Base-by-base conservation (phyloP, 2,888 invertebrate genomes). In the Pterostichus madidus region DNA sequence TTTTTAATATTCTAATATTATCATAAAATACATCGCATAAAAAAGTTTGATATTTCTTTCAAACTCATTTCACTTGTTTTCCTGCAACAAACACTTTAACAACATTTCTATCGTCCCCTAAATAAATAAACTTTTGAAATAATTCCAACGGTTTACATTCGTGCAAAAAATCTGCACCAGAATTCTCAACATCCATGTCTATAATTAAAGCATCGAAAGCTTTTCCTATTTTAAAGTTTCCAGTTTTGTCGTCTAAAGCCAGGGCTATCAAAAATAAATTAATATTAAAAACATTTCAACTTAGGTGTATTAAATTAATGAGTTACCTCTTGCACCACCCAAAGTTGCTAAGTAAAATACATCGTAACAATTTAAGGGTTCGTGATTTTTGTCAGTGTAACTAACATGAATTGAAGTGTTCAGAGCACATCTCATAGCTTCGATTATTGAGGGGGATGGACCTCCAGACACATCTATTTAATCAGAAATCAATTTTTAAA, bases 201-300 rank as follows among this genome's bases (percentile, higher is more conserved):
- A 98, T 90, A 0, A 97, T 86, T 0, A 98, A 90, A 0, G 97
- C 97, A 91, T 98, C 98, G 86, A 98, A 97, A 81, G 96, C 94
- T 89, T 98, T 97, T 17, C 96, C 96, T 5, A 93, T 89, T 85
- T 92, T 91, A 86, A 98, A 96, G 90, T 94, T 97, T 13, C 98
- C 98, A 75, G 96, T 93, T 86, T 93, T 91, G 56, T 94, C 89
- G n/a, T 94, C 94, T 85, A 97, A 87, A 1, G 93, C 92, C 53
- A 98, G 90, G 31, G 96, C 97, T 95, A 91, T 79, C 24, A 24
- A 24, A 24, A 24, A 24, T 91, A 44, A 71, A 46, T 3, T 2
- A 59, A 31, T 4, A 35, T 64, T 64, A 52, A 52, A 52, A 35
- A 17, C 53, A 15, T 68, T 56, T 49, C 56, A n/a, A 77, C n/a